Base-by-base conservation (phyloP, 2,888 invertebrate genomes). In the Abrostola triplasia region DNA sequence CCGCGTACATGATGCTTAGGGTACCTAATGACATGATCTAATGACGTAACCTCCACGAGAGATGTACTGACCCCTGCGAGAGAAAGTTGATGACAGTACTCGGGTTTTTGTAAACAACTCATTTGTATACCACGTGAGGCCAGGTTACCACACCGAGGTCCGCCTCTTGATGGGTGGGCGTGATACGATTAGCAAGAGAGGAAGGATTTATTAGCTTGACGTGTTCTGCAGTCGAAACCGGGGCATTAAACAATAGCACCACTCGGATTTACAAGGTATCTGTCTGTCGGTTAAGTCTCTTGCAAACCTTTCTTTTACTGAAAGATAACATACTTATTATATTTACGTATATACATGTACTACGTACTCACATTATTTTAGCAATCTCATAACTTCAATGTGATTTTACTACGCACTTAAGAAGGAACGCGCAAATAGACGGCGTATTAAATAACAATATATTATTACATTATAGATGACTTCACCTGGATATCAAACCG, bases 61-160 rank as follows among this genome's bases (percentile, higher is more conserved):
- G 35, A 36, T 48, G 49, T 52, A 5, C 41, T 68, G 77, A 77
- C 76, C 77, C 71, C 67, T n/a, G 37, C 6, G 35, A 24, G 74
- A 62, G 76, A 76, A 76, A 77, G 76, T 53, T 60, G 58, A 64
- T 52, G 62, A 55, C 59, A 36, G 37, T 35, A 36, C 51, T 58
- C 12, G 62, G 13, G 52, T 66, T 65, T 63, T 61, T 65, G 53
- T 41, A 42, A 64, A 64, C 42, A 40, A 59, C 56, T 59, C 61
- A 71, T 65, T 59, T 61, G 56, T 60, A 55, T 42, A 52, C 56
- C 63, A 61, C 54, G 65, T 40, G 56, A 51, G 47, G 44, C 13
- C 36, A 50, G 51, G 59, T 73, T 59, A 68, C 24, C 24, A 52
- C 53, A 35, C 59, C 24, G 44, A 63, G 60, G 63, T 49, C 51